phyloP scores from a whole-genome alignment of 2,888 invertebrate species.

The Nomada ferruginata region DNA sequence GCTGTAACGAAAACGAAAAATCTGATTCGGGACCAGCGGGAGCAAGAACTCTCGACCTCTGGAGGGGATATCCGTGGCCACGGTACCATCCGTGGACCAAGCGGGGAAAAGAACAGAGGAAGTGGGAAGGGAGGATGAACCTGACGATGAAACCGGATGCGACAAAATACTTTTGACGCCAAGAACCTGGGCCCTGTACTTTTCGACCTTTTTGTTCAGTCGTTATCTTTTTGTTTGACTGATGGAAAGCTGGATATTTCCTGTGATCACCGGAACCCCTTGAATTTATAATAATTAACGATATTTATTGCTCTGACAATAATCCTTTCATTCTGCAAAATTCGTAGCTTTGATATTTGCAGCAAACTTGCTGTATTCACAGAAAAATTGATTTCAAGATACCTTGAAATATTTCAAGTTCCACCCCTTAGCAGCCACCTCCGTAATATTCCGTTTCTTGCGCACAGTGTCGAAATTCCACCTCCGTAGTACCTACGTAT shows the following conservation, averaged over 20 bases:
- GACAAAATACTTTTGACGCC: constrained; percentile 23
- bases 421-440: too few species aligned
- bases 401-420: too few species aligned
- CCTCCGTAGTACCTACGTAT: too few species aligned
- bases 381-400: too few species aligned
- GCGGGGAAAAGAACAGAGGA: not conserved
- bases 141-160: constrained; percentile 44
- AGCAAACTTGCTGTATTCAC: too few species aligned
- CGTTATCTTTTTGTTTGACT: not conserved
- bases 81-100: constrained; percentile 28
- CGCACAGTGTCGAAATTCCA: too few species aligned
- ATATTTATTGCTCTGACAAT: too few species aligned
- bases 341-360: not conserved
- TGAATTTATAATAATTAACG: not conserved
- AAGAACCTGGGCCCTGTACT: not conserved
- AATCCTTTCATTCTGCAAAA: too few species aligned
- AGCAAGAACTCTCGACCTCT: constrained; percentile 59
- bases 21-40: constrained; percentile 67
- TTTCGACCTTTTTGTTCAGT: not conserved
- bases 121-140: not conserved
- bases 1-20: constrained; percentile 74
- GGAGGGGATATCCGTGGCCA: constrained; percentile 24
- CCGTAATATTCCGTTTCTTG: too few species aligned
- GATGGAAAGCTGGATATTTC: not conserved
- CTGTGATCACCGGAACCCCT: not conserved